Percentiles rank a stretch among this genome's conserved stretches.
Evolutionary conservation across 2,797 vertebrate genomes (phyloP).

Genomic region (Danio jaintianensis): DNA sequence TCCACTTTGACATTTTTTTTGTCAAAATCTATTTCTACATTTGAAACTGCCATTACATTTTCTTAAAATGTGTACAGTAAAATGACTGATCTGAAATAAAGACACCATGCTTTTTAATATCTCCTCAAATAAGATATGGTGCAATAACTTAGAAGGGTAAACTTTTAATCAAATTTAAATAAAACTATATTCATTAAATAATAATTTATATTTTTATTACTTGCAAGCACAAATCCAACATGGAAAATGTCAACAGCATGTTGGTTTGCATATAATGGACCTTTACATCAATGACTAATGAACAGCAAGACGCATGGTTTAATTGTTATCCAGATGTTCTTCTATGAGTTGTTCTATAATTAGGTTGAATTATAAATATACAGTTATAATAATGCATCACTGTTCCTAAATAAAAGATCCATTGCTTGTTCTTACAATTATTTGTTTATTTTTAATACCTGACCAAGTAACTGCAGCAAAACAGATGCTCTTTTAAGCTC

Average conservation of each 20-base stretch:
- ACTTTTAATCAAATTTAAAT: neutral
- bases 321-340: slow-evolving; percentile 25
- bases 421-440: slow-evolving; percentile 31
- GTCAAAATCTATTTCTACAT: neutral
- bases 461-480: slow-evolving; percentile 33
- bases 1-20: neutral
- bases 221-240: neutral
- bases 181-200: neutral
- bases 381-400: neutral
- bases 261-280: neutral
- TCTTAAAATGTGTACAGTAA: neutral
- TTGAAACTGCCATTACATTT: neutral
- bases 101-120: neutral
- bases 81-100: neutral
- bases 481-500: slow-evolving; percentile 58
- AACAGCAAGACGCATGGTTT: slow-evolving; percentile 14
- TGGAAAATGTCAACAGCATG: neutral
- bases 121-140: neutral
- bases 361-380: neutral
- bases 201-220: slow-evolving; percentile 13
- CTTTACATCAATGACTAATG: neutral
- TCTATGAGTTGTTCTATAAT: neutral
- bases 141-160: neutral
- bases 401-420: slow-evolving; percentile 3
- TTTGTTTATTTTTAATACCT: slow-evolving; percentile 5